Base-by-base conservation (phyloP, 2,888 invertebrate genomes). In the Cancer borealis region DNA sequence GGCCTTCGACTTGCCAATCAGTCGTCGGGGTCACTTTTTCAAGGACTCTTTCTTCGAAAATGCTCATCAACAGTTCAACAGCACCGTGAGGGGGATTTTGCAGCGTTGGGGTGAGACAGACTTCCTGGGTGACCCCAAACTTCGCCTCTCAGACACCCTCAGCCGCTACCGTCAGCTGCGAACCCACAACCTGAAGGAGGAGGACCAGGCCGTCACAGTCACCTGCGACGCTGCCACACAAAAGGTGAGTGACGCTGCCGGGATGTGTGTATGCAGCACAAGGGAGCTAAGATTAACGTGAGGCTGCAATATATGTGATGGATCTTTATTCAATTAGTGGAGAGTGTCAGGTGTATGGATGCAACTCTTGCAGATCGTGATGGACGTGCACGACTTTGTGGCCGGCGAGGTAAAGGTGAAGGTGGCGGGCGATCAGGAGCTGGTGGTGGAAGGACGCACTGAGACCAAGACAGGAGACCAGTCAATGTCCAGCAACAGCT, bases 311-410 rank as follows among this genome's bases (percentile, higher is more conserved):
- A 66, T 6, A 3, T n/a, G 73, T 66, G 92, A 1, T 66, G 92
- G 6, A n/a, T 66, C 3, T 66, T 66, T 17, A 45, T 8, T 45
- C 21, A n/a, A 26, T 39, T 21, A 91, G 60, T 6, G 39, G 47
- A 60, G 60, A 12, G 60, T 3, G 14, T 91, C 49, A 60, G 8
- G 60, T 79, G 54, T 45, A 14, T 30, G n/a, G 12, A 21, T 91
- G 49, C 12, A 26, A 54, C 91, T 60, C 45, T 73, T 73, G 39
- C 94, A 95, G 95, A 95, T 95, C 39, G 95, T 95, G 66, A 17
- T 95, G 92, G 95, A 95, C 60, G 95, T 95, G 21, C 95, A 95
- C 49, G 95, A 95, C 91, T 95, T 95, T 92, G 73, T 93, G 26
- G 94, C 84, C 12, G 93, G 93, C 5, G 95, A 95, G 54, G 87